Evolutionary conservation across 2,888 invertebrate genomes (phyloP), one percentile per base, ranked within the genome.

Genomic region (Napeogenes sylphis): DNA sequence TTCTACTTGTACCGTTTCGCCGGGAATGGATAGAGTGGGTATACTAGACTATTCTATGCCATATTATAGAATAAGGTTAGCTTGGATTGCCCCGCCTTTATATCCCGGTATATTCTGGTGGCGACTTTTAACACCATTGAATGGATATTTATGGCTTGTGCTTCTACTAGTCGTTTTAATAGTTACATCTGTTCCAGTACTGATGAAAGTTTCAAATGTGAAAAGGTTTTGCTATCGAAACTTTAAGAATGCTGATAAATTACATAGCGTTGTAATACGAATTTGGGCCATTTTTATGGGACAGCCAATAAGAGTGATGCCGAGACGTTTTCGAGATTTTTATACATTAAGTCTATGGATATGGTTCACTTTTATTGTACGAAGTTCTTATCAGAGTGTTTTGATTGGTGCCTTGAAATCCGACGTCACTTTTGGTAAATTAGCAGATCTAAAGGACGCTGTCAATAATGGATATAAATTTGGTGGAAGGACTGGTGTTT

Each of bases 341-440:
- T 87, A 87, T 62, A 76, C 86, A 8, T 70, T 87, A 13, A 70
- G 76, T 21, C 60, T 87, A 33, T 87, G 87, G 87, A 70, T 87
- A 59, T 85, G 83, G 84, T 87, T 87, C 35, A 82, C 84, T 0
- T 87, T 86, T 65, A 84, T n/a, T n/a, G n/a, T n/a, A n/a, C n/a
- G n/a, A n/a, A n/a, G n/a, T n/a, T n/a, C n/a, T n/a, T n/a, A n/a
- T n/a, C n/a, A n/a, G n/a, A n/a, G n/a, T n/a, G n/a, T n/a, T n/a
- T n/a, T n/a, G n/a, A n/a, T n/a, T n/a, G n/a, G n/a, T n/a, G n/a
- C n/a, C n/a, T n/a, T n/a, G n/a, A n/a, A n/a, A n/a, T n/a, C n/a
- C n/a, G n/a, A n/a, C n/a, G n/a, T n/a, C n/a, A n/a, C n/a, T n/a
- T n/a, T n/a, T n/a, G n/a, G n/a, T n/a, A n/a, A n/a, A n/a, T n/a